Conservation (phyloP, 2,113 vertebrate species). For the Oreochromis spilurus region DNA sequence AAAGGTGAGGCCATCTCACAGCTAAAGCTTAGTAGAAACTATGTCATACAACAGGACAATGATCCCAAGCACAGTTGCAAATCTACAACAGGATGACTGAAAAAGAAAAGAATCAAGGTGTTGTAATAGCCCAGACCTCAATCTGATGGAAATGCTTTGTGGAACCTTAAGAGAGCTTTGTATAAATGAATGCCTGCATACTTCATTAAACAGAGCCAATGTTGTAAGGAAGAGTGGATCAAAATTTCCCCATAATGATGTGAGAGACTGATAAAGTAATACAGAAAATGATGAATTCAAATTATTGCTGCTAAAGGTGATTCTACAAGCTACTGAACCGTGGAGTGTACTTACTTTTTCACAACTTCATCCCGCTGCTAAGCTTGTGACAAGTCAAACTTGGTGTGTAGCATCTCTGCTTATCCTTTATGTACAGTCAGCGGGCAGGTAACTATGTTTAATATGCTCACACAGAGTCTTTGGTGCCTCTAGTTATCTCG, state of each 20-base stretch:
- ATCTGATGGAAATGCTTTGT: not conserved
- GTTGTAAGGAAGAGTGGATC: not conserved
- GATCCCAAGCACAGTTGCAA: not conserved
- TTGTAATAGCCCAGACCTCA: not conserved
- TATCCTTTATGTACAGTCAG: not conserved
- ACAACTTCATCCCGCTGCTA: not conserved
- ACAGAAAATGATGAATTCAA: not conserved
- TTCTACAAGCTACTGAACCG: not conserved
- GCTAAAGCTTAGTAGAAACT: not conserved
- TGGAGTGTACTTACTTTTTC: not conserved
- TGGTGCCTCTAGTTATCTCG: not conserved
- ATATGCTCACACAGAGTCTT: not conserved
- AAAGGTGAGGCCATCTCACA: not conserved
- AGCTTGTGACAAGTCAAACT: conserved; percentile 11
- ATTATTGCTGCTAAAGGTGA: not conserved
- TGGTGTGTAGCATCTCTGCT: conserved; percentile 6
- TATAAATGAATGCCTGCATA: not conserved
- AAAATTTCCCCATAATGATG: not conserved
- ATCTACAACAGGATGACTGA: not conserved
- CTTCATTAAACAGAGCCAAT: not conserved
- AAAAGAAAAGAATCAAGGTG: not conserved
- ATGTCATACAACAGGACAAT: not conserved
- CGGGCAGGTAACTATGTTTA: not conserved
- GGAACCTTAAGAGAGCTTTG: not conserved
- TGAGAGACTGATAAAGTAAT: not conserved